A percentile compares a stretch with the other conserved stretches of the same genome.
These are phyloP conservation scores for Chelonia mydas DNA, from an alignment of 2,797 vertebrate species.

Conservation along the genomic window DNA sequence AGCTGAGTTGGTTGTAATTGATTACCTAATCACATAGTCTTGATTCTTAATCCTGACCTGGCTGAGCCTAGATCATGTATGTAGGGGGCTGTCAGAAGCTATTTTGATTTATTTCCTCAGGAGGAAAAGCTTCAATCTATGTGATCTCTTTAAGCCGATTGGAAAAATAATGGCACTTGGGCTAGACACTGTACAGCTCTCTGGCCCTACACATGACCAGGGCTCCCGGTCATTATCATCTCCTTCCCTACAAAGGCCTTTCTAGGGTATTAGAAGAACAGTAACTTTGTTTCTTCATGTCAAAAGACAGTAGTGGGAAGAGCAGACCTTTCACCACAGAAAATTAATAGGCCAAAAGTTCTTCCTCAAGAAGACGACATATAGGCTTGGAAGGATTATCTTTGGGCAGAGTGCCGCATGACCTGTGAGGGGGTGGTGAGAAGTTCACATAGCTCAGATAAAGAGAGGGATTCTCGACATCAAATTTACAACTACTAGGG, in stretches of 20 bases:
- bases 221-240: background rate
- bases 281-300: background rate
- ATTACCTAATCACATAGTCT: background rate
- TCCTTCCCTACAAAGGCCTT: background rate
- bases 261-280: background rate
- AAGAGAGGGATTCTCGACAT: background rate
- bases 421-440: background rate
- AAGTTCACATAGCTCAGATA: background rate
- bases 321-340: background rate
- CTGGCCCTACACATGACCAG: too few relatives aligned
- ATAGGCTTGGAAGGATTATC: background rate
- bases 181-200: background rate
- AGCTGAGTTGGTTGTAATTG: background rate
- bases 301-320: background rate
- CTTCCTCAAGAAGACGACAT: background rate
- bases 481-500: background rate
- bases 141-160: background rate
- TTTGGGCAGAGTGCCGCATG: background rate
- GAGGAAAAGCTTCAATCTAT: background rate
- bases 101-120: background rate
- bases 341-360: background rate
- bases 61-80: background rate
- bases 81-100: background rate
- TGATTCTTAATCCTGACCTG: background rate
- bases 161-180: background rate